A percentile compares a stretch with the other conserved stretches of the same genome.
These are phyloP conservation scores for Mobula birostris DNA, from an alignment of 2,113 vertebrate genomes.

Conservation along the genomic window DNA sequence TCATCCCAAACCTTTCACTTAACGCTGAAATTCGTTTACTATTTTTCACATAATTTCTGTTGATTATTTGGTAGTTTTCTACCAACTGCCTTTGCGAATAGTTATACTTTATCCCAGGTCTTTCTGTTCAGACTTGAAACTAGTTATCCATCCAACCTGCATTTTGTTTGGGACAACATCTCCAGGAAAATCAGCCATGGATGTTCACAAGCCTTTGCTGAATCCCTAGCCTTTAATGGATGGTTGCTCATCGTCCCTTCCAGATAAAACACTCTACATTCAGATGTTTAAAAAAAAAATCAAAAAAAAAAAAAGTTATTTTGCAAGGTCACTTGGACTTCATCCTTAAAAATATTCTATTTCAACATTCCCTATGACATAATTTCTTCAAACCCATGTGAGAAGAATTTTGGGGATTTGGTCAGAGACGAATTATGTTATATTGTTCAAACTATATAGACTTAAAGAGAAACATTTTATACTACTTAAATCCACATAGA, in stretches of 20 bases:
- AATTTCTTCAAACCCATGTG: not conserved
- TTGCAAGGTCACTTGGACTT: not conserved
- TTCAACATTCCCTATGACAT: not conserved
- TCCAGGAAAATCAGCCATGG: not conserved
- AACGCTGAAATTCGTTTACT: no score
- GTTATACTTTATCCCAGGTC: not conserved
- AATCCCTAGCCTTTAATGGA: not conserved
- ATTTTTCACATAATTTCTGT: no score
- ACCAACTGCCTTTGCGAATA: no score
- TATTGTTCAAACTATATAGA: not conserved
- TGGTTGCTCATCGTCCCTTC: not conserved
- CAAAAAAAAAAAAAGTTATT: not conserved
- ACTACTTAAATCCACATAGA: not conserved
- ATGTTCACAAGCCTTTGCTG: not conserved
- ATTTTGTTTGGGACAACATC: not conserved
- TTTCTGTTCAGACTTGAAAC: not conserved
- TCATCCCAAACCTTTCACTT: no score
- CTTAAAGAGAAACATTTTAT: not conserved
- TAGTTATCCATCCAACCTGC: not conserved
- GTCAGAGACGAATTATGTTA: not conserved
- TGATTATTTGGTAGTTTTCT: no score
- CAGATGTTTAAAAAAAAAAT: not conserved
- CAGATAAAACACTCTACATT: not conserved
- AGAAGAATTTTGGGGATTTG: not conserved
- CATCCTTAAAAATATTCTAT: no score